phyloP scores from a whole-genome alignment of 2,797 vertebrate genomes.

The Tokudaia muenninki region DNA sequence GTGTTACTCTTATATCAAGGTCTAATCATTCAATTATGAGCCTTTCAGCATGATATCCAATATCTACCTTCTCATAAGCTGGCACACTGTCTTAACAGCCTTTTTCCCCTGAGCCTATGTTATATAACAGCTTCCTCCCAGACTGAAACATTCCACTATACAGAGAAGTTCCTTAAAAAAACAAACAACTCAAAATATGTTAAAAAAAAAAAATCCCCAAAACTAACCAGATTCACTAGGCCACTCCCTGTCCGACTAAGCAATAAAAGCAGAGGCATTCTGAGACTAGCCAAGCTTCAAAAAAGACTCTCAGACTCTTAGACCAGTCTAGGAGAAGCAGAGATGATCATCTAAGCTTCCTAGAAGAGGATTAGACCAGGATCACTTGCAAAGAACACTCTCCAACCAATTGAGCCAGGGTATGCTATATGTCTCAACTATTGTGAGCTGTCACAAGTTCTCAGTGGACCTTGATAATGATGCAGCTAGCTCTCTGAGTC shows the following conservation, averaged over 20 bases:
- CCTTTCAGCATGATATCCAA: neutral
- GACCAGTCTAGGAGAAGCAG: neutral
- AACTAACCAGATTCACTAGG: too few relatives aligned
- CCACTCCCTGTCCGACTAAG: too few relatives aligned
- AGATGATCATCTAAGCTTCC: neutral
- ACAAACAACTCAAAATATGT: too few relatives aligned
- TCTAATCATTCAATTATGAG: neutral
- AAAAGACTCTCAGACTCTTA: neutral
- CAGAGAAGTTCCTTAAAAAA: too few relatives aligned
- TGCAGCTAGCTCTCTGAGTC: neutral
- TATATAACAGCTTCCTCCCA: neutral
- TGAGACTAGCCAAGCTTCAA: neutral
- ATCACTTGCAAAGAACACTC: neutral
- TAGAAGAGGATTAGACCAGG: neutral
- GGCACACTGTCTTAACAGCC: neutral
- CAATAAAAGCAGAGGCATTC: too few relatives aligned
- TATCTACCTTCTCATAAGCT: neutral
- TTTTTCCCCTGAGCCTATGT: neutral
- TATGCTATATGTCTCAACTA: neutral
- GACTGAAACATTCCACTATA: neutral
- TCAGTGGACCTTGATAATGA: neutral
- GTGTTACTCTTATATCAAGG: too few relatives aligned
- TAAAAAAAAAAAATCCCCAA: too few relatives aligned
- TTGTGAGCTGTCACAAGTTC: neutral
- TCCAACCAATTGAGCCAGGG: neutral